A percentile compares a stretch with the other conserved stretches of the same genome.
Evolutionary conservation across 2,113 vertebrate genomes (phyloP).

Genomic region (Stigmatopora argus): DNA sequence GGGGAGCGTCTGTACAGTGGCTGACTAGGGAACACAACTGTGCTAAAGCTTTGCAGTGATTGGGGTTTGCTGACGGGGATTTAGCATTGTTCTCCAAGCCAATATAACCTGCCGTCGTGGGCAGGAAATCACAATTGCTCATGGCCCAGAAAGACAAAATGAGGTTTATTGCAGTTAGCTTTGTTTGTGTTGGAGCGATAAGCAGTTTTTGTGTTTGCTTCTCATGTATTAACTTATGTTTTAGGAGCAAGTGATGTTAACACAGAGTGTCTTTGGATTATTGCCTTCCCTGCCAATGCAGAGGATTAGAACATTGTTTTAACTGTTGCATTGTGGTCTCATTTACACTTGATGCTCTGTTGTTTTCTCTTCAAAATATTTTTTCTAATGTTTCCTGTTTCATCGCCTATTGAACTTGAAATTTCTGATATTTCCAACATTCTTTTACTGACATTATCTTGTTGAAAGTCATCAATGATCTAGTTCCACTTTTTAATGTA

Average conservation of each 20-base stretch:
- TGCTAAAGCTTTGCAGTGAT: slow-evolving; percentile 49
- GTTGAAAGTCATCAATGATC: not conserved
- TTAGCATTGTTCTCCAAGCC: slow-evolving; percentile 59
- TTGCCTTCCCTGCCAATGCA: slow-evolving; percentile 39
- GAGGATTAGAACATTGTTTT: slow-evolving; percentile 37
- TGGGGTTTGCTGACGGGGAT: slow-evolving; percentile 46
- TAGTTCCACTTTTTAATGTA: no score
- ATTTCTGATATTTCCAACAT: slow-evolving; percentile 7
- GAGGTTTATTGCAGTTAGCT: slow-evolving; percentile 44
- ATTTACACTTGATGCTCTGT: not conserved
- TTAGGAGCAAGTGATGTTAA: slow-evolving; percentile 33
- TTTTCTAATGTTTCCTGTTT: slow-evolving; percentile 3
- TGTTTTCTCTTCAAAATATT: slow-evolving; percentile 5
- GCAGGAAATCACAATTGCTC: slow-evolving; percentile 48
- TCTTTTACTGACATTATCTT: slow-evolving; percentile 1
- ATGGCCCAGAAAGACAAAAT: slow-evolving; percentile 47
- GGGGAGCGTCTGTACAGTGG: no score
- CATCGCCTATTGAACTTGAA: slow-evolving; percentile 6
- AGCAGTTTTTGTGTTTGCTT: slow-evolving; percentile 49
- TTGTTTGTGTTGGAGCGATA: slow-evolving; percentile 51
- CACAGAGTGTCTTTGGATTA: slow-evolving; percentile 40
- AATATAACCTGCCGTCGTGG: slow-evolving; percentile 56
- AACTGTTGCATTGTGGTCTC: slow-evolving; percentile 24
- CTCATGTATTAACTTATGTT: slow-evolving; percentile 48
- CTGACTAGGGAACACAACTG: slow-evolving; percentile 49